Percentiles rank a stretch among this genome's conserved stretches.
phyloP scores from a whole-genome alignment of 1,140 invertebrate genomes.

The Caenorhabditis remanei region DNA sequence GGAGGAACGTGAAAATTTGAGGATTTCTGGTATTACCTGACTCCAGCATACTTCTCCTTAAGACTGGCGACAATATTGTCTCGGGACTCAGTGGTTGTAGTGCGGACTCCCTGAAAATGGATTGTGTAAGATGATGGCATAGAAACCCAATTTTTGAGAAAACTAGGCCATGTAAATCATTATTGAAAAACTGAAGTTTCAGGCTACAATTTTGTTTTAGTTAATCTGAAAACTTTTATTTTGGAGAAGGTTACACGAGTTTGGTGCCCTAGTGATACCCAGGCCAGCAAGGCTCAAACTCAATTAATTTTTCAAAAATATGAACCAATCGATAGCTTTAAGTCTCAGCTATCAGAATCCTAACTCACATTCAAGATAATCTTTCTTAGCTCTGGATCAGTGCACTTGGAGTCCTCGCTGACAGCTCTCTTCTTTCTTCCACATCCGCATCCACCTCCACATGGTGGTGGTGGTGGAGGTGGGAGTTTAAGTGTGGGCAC shows the following conservation, averaged over 20 bases:
- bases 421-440: conserved; percentile 54
- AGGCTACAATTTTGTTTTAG: no score
- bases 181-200: no score
- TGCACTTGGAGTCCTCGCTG: conserved; percentile 46
- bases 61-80: conserved; percentile 57
- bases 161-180: no score
- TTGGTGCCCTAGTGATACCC: no score
- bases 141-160: no score
- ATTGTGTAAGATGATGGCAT: no score
- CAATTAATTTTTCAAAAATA: no score
- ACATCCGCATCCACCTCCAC: conserved; percentile 49
- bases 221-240: no score
- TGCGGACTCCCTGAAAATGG: conserved; percentile 31
- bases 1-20: background rate
- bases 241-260: no score
- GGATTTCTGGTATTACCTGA: background rate
- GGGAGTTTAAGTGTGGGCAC: conserved; percentile 27
- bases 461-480: conserved; percentile 48
- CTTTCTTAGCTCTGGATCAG: conserved; percentile 52
- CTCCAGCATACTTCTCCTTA: conserved; percentile 58
- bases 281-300: no score
- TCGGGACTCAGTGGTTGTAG: conserved; percentile 44
- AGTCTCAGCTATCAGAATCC: background rate
- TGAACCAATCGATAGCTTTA: no score
- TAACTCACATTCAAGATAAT: conserved; percentile 53